Conservation (phyloP, 2,113 vertebrate genomes). For the Dendropsophus ebraccatus region DNA sequence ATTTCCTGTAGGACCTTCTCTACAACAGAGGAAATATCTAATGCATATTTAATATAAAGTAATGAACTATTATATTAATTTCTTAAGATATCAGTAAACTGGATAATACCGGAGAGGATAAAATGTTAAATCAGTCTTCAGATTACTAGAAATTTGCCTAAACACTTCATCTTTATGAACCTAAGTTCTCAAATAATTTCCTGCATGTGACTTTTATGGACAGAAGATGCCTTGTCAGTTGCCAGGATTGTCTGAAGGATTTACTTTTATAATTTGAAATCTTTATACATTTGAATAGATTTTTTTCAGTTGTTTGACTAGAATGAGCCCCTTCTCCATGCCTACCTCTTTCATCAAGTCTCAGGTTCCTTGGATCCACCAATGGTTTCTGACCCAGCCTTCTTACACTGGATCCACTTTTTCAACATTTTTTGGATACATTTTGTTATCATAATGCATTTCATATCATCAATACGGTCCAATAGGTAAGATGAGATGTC, state of each 20-base stretch:
- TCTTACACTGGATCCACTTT: too few relatives aligned
- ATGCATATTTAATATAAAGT: slow-evolving; percentile 26
- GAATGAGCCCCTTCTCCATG: background rate
- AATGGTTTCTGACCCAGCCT: too few relatives aligned
- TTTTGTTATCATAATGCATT: too few relatives aligned
- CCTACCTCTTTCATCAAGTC: too few relatives aligned
- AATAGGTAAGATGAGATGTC: background rate
- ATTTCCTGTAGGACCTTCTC: slow-evolving; percentile 22
- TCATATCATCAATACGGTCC: too few relatives aligned
- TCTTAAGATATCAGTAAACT: background rate
- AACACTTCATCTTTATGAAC: too few relatives aligned
- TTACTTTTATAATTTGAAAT: background rate
- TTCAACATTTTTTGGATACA: too few relatives aligned
- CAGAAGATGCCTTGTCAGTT: background rate
- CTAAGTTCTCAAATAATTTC: too few relatives aligned
- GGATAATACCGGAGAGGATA: too few relatives aligned
- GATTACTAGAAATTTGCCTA: too few relatives aligned
- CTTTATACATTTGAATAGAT: background rate
- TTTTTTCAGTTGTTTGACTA: background rate
- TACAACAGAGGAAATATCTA: background rate
- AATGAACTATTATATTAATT: slow-evolving; percentile 30
- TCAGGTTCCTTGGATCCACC: too few relatives aligned
- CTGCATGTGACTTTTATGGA: background rate
- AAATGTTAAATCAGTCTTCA: too few relatives aligned
- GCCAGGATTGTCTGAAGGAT: background rate